Base-by-base conservation (phyloP, 2,113 vertebrate species). In the Aphelocoma coerulescens region DNA sequence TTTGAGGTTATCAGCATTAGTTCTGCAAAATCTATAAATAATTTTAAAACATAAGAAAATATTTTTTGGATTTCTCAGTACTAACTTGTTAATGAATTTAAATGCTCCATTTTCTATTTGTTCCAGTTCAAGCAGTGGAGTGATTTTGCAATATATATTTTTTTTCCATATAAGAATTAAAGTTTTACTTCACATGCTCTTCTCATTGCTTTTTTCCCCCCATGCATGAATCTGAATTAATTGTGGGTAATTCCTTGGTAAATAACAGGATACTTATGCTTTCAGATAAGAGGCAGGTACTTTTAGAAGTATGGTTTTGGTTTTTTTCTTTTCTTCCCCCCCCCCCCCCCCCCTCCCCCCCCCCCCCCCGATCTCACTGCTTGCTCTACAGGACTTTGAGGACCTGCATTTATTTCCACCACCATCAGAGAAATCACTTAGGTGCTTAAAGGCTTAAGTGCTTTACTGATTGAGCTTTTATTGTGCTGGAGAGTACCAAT, bases 391-490 rank as follows among this genome's bases (percentile, higher is more conserved):
- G 92, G 88, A 84, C 79, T 88, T 80, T 27, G 44, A 88, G 65
- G 33, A 95, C 85, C 68, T 58, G 92, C 73, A 89, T 86, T 94
- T 93, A 95, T 68, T 92, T 84, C 65, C 1, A 4, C 80, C 76
- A 81, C 92, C 73, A 49, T 76, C 62, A 19, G 80, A 78, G 76
- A 87, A 93, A 62, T 68, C 83, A 94, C 61, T 94, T 84, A 82
- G 49, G 62, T 81, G 27, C 82, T 93, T 78, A 87, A 91, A 91
- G 49, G 37, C 65, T 93, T 75, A 94, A 93, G 90, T 93, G 76
- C 57, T 93, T 91, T 66, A 30, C 76, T 95, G 95, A 96, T 91
- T 93, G 52, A 89, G 83, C 73, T 91, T 92, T 96, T 91, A 82
- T 82, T 59, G 62, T 76, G 30, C 41, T 82, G 76, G 52, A 89